Evolutionary conservation across 2,113 vertebrate genomes (phyloP).

Genomic region (Delphinapterus leucas): DNA sequence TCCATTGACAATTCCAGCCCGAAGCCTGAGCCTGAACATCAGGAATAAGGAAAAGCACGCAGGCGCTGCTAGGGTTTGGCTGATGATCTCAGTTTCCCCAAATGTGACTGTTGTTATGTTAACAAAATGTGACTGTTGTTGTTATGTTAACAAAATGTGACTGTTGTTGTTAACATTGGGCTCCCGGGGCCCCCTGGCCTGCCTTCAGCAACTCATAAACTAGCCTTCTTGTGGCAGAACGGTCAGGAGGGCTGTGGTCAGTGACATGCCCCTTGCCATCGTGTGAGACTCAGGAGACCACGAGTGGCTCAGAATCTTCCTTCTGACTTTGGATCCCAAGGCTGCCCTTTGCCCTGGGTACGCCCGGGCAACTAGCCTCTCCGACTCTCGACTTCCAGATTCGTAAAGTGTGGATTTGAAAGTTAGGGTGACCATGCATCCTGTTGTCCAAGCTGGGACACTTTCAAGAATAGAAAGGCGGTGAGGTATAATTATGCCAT

Average conservation of each 20-base stretch:
- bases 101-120: not conserved
- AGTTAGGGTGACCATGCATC: not conserved
- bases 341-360: not conserved
- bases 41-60: not conserved
- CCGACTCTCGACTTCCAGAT: not conserved
- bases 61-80: not conserved
- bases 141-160: not conserved
- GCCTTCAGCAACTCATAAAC: fast-evolving
- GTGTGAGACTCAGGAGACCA: fast-evolving
- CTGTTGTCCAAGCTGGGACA: no score
- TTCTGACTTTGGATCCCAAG: not conserved
- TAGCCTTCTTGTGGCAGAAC: not conserved
- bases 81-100: not conserved
- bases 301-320: fast-evolving
- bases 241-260: no score
- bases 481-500: no score
- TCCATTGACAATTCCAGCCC: fast-evolving
- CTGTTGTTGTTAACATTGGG: not conserved
- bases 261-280: fast-evolving
- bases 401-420: not conserved
- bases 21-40: fast-evolving
- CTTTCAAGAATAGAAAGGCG: not conserved
- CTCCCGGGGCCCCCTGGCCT: not conserved
- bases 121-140: not conserved
- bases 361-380: fast-evolving